These are phyloP conservation scores for Clamator glandarius DNA, from an alignment of 2,797 vertebrate genomes.

Conservation along the genomic window DNA sequence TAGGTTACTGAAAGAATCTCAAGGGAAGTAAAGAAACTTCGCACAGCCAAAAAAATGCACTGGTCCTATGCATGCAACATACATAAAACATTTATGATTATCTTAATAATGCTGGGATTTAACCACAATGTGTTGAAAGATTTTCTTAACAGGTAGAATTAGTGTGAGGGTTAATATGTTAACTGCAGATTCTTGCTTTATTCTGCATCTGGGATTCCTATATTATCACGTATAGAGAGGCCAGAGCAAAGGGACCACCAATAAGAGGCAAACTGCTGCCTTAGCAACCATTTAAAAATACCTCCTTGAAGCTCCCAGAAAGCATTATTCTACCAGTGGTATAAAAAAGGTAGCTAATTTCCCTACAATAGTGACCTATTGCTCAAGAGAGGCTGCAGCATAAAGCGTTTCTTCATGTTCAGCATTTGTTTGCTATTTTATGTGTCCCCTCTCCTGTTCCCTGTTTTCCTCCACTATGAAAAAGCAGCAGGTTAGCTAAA, in stretches of 20 bases:
- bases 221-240: neutral
- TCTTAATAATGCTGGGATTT: constrained; percentile 1
- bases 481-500: neutral
- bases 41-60: neutral
- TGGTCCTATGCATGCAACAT: neutral
- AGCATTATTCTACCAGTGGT: neutral
- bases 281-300: constrained; percentile 21
- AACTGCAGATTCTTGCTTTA: neutral
- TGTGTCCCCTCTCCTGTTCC: neutral
- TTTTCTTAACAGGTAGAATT: constrained; percentile 16
- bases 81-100: neutral
- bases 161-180: neutral
- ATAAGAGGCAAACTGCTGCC: neutral
- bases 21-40: neutral
- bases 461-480: neutral
- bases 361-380: neutral
- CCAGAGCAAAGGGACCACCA: neutral
- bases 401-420: neutral
- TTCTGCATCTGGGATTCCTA: neutral
- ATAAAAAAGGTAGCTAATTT: neutral
- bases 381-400: neutral
- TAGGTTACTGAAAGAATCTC: neutral
- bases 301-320: neutral
- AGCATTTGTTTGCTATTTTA: neutral
- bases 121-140: neutral